phyloP scores from a whole-genome alignment of 2,888 invertebrate species.

The Nymphalis polychloros region DNA sequence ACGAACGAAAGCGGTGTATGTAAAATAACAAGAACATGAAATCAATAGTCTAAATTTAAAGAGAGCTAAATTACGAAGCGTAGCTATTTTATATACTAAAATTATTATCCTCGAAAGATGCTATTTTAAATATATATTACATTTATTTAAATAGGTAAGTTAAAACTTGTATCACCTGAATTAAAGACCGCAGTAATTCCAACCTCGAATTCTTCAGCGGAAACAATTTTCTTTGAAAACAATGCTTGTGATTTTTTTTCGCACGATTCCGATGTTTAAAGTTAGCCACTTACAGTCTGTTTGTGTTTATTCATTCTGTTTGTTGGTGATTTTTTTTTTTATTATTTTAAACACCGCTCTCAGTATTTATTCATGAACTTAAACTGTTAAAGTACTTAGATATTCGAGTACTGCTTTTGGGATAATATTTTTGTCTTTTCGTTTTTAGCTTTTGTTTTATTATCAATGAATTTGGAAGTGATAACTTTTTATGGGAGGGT shows the following conservation, averaged over 20 bases:
- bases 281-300: slow-evolving; percentile 60
- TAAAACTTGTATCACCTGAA: slow-evolving; percentile 27
- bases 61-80: too few species aligned
- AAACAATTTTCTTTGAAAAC: slow-evolving; percentile 49
- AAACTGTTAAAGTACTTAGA: slow-evolving; percentile 9
- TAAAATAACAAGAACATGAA: too few species aligned
- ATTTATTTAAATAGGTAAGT: too few species aligned
- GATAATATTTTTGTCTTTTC: background rate
- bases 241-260: slow-evolving; percentile 63
- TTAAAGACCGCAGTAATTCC: slow-evolving; percentile 38
- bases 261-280: slow-evolving; percentile 64
- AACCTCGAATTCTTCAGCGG: slow-evolving; percentile 34
- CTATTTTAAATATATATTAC: too few species aligned
- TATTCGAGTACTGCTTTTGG: background rate
- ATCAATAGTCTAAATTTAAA: too few species aligned
- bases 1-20: too few species aligned
- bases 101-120: too few species aligned
- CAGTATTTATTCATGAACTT: slow-evolving; percentile 28
- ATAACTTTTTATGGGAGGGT: too few species aligned
- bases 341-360: slow-evolving; percentile 47
- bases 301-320: slow-evolving; percentile 59
- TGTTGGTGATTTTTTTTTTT: slow-evolving; percentile 50
- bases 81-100: too few species aligned
- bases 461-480: too few species aligned
- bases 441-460: background rate